These are phyloP conservation scores for Sturmia bella DNA, from an alignment of 2,888 invertebrate species.

Conservation along the genomic window DNA sequence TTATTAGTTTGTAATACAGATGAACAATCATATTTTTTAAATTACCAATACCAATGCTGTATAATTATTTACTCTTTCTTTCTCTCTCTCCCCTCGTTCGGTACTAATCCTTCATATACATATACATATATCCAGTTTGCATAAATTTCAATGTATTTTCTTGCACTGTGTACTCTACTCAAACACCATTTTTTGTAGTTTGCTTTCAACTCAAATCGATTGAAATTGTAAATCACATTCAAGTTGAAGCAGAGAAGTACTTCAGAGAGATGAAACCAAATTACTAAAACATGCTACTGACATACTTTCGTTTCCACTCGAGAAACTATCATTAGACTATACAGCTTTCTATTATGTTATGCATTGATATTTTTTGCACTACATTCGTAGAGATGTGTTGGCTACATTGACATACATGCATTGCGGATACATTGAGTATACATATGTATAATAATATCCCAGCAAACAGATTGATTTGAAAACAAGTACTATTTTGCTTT, in stretches of 20 bases:
- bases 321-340: constrained; percentile 64
- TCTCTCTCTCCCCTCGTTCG: too few relatives aligned
- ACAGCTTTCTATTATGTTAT: constrained; percentile 59
- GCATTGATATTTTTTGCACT: constrained; percentile 54
- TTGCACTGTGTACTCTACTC: neutral
- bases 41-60: neutral
- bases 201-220: constrained; percentile 49
- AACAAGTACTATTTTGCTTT: too few relatives aligned
- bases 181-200: neutral
- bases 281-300: constrained; percentile 61
- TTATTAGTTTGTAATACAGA: neutral
- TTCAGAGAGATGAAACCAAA: constrained; percentile 47
- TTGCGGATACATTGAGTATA: neutral
- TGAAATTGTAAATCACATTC: constrained; percentile 56
- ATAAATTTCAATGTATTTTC: constrained; percentile 29
- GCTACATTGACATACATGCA: neutral
- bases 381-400: constrained; percentile 14
- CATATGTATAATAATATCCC: too few relatives aligned
- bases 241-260: constrained; percentile 36
- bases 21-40: constrained; percentile 1
- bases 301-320: constrained; percentile 63
- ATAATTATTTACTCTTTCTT: neutral
- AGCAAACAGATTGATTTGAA: too few relatives aligned
- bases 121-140: constrained; percentile 31
- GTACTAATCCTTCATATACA: constrained; percentile 23